Evolutionary conservation across 1,140 invertebrate genomes (phyloP).

Genomic region (Batillaria attramentaria): DNA sequence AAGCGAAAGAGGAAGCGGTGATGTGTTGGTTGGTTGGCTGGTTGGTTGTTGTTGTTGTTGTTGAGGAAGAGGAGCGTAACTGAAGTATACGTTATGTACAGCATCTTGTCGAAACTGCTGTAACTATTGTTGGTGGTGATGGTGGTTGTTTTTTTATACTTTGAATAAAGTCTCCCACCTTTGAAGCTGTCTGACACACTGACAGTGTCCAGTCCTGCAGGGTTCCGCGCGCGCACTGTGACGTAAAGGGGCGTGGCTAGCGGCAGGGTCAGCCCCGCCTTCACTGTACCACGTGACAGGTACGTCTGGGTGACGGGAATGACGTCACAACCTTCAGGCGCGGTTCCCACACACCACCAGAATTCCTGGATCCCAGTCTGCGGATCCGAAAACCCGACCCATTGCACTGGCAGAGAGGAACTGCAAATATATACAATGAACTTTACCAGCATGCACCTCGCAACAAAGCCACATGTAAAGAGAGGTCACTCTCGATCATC

Average conservation of each 20-base stretch:
- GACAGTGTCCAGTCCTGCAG: slow-evolving; percentile 33
- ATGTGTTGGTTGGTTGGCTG: too few species aligned
- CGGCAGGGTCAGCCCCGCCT: slow-evolving; percentile 36
- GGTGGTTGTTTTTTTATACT: too few species aligned
- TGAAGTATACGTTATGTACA: too few species aligned
- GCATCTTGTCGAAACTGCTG: too few species aligned
- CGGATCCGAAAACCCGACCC: slow-evolving; percentile 52
- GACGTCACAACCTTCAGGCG: slow-evolving; percentile 38
- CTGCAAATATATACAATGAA: slow-evolving; percentile 37
- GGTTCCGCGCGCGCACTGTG: slow-evolving; percentile 48
- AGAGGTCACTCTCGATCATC: too few species aligned
- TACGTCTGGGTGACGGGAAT: slow-evolving; percentile 19
- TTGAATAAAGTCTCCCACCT: too few species aligned
- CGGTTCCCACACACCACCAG: slow-evolving; percentile 45
- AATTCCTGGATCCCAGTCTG: slow-evolving; percentile 52
- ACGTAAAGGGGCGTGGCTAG: slow-evolving; percentile 35
- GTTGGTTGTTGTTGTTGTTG: too few species aligned
- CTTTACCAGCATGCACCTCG: too few species aligned
- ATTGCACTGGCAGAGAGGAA: slow-evolving; percentile 33
- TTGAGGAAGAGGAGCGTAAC: too few species aligned
- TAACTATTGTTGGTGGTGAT: too few species aligned
- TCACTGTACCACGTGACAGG: slow-evolving; percentile 28
- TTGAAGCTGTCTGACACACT: slow-evolving; percentile 44
- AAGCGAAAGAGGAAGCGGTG: too few species aligned
- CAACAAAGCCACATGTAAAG: too few species aligned